Base-by-base conservation (phyloP, 2,888 invertebrate species). In the Eupithecia pulchellata region DNA sequence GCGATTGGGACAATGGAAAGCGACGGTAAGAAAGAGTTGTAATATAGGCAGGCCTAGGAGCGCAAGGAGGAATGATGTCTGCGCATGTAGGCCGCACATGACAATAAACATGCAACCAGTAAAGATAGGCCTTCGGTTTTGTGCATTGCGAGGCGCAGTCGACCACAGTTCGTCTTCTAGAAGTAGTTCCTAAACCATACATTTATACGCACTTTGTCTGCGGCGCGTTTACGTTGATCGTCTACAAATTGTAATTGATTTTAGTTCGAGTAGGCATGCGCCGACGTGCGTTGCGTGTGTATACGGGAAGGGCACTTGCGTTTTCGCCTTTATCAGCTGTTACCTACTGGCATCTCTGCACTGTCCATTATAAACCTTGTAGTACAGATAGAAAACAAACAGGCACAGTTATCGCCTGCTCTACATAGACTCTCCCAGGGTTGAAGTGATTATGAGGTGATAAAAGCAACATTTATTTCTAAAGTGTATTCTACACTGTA, bases 311-410 rank as follows among this genome's bases (percentile, higher is more conserved):
- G 77, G 81, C 80, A 80, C 76, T 81, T 76, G 84, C 81, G 82
- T 82, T 82, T 82, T 83, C 79, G 80, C 79, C 80, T 89, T 91
- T 92, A 93, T 92, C 93, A 93, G 93, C 93, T 93, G 93, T 92
- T 91, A 87, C 85, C 84, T 34, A 58, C 60, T 57, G 42, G 66
- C 67, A 76, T 70, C 64, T 65, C 17, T 67, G 67, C 70, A 47
- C 57, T 70, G 34, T 36, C 8, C 61, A 20, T 4, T 17, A 4
- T 17, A 20, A 36, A 61, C 34, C 34, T 60, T 32, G 27, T 57
- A 57, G 30, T 20, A 60, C 6, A 29, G 8, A 32, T 60, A 30
- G 13, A 14, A 4, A 30, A 20, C 32, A 60, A 60, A 30, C 34
- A 5, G 34, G 58, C 32, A n/a, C n/a, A 32, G 58, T 32, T 60